Evolutionary conservation across 2,797 vertebrate genomes (phyloP).

Genomic region (Brotula barbata): DNA sequence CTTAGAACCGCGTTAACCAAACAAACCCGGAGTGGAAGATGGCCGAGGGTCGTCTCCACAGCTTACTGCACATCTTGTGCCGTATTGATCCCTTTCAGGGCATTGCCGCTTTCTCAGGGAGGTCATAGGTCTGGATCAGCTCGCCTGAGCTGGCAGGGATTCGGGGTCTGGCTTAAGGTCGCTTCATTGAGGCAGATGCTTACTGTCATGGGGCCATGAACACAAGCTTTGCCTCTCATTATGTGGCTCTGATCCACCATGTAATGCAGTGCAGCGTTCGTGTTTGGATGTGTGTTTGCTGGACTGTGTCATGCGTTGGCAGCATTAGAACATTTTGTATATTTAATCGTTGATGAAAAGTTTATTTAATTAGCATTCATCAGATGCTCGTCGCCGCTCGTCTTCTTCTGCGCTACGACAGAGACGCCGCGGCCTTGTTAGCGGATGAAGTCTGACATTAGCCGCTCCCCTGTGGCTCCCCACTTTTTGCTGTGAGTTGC

Average conservation of each 20-base stretch:
- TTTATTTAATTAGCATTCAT: neutral
- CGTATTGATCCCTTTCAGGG: neutral
- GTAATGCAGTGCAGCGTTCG: neutral
- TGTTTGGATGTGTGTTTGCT: neutral
- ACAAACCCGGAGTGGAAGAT: neutral
- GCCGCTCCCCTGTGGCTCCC: constrained; percentile 34
- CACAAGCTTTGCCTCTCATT: neutral
- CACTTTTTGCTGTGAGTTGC: constrained; percentile 41
- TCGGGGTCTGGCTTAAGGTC: neutral
- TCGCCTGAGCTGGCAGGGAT: neutral
- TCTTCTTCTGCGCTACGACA: neutral
- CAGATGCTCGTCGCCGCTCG: neutral
- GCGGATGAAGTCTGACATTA: constrained; percentile 36
- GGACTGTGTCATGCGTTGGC: neutral
- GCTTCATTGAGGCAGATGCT: neutral
- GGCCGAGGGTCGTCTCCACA: neutral
- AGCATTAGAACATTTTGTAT: neutral
- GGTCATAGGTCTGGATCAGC: neutral
- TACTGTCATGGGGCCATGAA: neutral
- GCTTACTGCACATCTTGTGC: constrained; percentile 5
- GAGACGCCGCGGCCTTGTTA: constrained; percentile 19
- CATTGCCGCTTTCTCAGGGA: neutral
- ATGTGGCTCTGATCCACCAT: neutral
- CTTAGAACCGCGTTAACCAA: neutral
- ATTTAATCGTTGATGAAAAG: constrained; percentile 3